phyloP scores from a whole-genome alignment of 2,888 invertebrate genomes.

The Heliconius ethilla region DNA sequence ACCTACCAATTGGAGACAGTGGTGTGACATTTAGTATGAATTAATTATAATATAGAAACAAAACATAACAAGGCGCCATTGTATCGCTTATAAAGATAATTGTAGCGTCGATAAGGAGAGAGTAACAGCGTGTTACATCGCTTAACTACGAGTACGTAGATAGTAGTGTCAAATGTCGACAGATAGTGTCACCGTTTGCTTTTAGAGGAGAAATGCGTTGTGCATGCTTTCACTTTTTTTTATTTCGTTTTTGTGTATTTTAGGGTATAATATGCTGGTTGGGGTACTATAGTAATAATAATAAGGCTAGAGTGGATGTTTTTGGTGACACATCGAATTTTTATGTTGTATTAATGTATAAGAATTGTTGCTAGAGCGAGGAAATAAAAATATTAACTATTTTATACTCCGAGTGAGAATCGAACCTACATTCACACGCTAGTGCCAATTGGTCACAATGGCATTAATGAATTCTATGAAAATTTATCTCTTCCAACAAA shows the following conservation, averaged over 20 bases:
- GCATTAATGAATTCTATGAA: background rate
- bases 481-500: background rate
- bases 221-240: background rate
- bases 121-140: slow-evolving; percentile 69
- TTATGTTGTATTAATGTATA: too few species aligned
- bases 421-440: too few species aligned
- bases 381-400: too few species aligned
- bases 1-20: slow-evolving; percentile 1
- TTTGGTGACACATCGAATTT: too few species aligned
- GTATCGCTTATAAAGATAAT: slow-evolving; percentile 50
- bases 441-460: too few species aligned
- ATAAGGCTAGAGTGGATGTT: too few species aligned
- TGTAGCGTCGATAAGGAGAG: slow-evolving; percentile 59
- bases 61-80: slow-evolving; percentile 39
- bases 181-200: slow-evolving; percentile 43
- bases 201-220: background rate
- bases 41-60: slow-evolving; percentile 40
- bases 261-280: background rate
- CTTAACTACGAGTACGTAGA: slow-evolving; percentile 51
- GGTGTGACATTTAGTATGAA: slow-evolving; percentile 29
- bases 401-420: too few species aligned
- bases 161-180: slow-evolving; percentile 65
- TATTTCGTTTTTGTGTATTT: background rate
- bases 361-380: too few species aligned
- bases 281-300: too few species aligned